Percentiles rank a stretch among this genome's conserved stretches.
These are phyloP conservation scores for Sinosuthora webbiana DNA, from an alignment of 2,113 vertebrate species.

Conservation along the genomic window DNA sequence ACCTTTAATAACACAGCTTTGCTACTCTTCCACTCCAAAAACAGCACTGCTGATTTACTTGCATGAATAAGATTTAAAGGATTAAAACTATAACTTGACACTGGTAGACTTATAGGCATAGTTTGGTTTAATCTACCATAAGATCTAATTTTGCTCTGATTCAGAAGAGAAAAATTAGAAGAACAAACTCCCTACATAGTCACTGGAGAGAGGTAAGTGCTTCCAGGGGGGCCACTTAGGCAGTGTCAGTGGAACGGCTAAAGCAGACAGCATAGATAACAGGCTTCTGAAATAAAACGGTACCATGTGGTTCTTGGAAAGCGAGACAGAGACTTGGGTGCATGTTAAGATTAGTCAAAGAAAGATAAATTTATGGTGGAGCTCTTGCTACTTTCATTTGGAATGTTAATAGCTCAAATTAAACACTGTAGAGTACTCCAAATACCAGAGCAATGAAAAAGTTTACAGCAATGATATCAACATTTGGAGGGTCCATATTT, in stretches of 20 bases:
- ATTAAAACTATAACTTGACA: slow-evolving; percentile 2
- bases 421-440: slow-evolving; percentile 54
- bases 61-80: neutral
- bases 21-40: neutral
- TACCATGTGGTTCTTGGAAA: slow-evolving; percentile 26
- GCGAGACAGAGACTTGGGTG: neutral
- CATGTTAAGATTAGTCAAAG: slow-evolving; percentile 44
- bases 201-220: neutral
- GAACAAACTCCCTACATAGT: neutral
- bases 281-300: neutral
- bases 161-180: slow-evolving; percentile 1
- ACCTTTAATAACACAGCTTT: neutral
- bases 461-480: slow-evolving; percentile 49
- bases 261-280: neutral
- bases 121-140: neutral
- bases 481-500: slow-evolving; percentile 45
- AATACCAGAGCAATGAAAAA: slow-evolving; percentile 55
- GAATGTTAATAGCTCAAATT: slow-evolving; percentile 62
- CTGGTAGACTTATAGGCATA: neutral
- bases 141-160: slow-evolving; percentile 12
- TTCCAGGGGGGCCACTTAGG: neutral
- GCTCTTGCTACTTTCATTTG: slow-evolving; percentile 50
- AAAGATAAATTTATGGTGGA: slow-evolving; percentile 46
- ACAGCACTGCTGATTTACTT: neutral
- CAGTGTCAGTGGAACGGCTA: neutral